Base-by-base conservation (phyloP, 2,113 vertebrate species). In the Myiagra hebetior region DNA sequence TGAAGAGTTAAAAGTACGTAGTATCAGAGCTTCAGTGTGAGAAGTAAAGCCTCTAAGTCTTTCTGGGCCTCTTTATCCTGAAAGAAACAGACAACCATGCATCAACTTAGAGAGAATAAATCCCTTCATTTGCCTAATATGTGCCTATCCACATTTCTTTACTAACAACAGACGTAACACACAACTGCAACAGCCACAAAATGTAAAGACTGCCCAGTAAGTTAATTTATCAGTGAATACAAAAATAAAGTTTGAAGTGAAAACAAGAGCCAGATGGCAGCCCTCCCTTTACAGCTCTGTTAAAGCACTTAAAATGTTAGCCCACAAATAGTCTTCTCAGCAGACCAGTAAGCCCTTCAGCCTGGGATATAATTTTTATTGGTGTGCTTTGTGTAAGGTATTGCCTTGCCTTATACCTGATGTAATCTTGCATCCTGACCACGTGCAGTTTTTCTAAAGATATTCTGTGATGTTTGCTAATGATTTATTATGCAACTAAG, bases 41-140 rank as follows among this genome's bases (percentile, higher is more conserved):
- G 96, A 50, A 98, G 97, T 84, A 99, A 98, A 86, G 92, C 95
- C 91, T 98, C 98, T 93, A 99, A 97, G 82, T 99, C 99, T 94
- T 98, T 98, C 89, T 99, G 98, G 90, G 98, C 98, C 41, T 99
- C 98, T 97, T 98, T 97, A 92, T 99, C 99, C 99, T 99, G 95
- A 77, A 94, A 98, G 95, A 89, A 94, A 97, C 95, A 97, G 83
- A 94, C 52, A 95, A 80, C 67, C 89, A 94, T 57, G 76, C 68
- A 96, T 79, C 68, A 85, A 95, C 27, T 97, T 83, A 94, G 84
- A 96, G 89, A 70, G 75, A 72, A 85, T 91, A 92, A 94, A 93
- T 89, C 70, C 62, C 53, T 76, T 94, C 55, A 79, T 52, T 85
- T 90, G 63, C 65, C 85, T 82, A 72, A 86, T 75, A 91, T 19